Conservation (phyloP, 2,113 vertebrate species). For the Paradisaea rubra region DNA sequence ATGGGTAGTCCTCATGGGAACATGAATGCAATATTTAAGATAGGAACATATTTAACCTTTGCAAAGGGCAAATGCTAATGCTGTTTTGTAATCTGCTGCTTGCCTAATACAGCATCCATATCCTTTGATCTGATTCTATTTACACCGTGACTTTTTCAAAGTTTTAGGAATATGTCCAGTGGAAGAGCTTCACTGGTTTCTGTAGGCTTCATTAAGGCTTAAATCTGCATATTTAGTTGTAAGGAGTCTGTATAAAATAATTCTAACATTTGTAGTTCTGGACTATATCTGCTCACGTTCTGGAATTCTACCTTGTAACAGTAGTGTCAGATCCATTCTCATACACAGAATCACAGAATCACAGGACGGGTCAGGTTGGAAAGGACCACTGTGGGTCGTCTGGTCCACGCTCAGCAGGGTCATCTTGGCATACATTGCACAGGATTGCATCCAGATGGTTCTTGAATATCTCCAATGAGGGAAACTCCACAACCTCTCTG, state of each 20-base stretch:
- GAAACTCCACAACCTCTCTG: background rate
- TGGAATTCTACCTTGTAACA: background rate
- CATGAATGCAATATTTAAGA: background rate
- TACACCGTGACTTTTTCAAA: background rate
- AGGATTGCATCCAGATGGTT: background rate
- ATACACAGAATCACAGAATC: background rate
- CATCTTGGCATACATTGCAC: no score
- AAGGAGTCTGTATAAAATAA: background rate
- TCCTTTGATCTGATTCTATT: background rate
- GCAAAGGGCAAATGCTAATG: slow-evolving; percentile 17
- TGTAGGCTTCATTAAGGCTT: background rate
- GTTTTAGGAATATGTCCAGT: background rate
- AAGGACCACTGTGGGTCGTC: background rate
- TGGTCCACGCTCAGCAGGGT: background rate
- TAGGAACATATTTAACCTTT: slow-evolving; percentile 5
- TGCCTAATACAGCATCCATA: background rate
- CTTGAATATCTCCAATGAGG: background rate
- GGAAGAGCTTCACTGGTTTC: background rate
- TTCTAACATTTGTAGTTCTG: background rate
- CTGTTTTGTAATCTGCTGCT: slow-evolving; percentile 9
- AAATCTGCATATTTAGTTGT: background rate
- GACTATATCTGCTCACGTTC: background rate
- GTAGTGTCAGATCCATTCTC: background rate
- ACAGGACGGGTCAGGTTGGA: background rate
- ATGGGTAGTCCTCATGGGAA: background rate